A percentile compares a stretch with the other conserved stretches of the same genome.
These are phyloP conservation scores for Hemistola chrysoprasaria DNA, from an alignment of 2,888 invertebrate species.

Conservation along the genomic window DNA sequence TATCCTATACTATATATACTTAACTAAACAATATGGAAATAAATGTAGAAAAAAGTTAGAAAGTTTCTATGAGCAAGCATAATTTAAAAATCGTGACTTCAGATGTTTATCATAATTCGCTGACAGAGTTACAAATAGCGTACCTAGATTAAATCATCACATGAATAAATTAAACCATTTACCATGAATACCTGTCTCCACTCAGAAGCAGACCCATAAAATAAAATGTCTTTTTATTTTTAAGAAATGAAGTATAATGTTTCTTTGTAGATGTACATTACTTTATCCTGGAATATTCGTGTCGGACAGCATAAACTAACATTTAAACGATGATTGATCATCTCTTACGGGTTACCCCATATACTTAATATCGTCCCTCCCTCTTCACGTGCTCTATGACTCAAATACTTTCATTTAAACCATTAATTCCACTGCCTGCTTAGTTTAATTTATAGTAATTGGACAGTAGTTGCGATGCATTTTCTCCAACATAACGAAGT, in stretches of 20 bases:
- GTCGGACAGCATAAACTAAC: neutral
- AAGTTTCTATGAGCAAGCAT: slow-evolving; percentile 35
- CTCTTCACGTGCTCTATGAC: slow-evolving; percentile 2
- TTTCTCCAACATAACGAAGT: slow-evolving; percentile 11
- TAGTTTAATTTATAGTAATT: slow-evolving; percentile 8
- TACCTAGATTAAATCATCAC: slow-evolving; percentile 19
- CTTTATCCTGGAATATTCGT: too few species aligned
- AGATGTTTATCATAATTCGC: slow-evolving; percentile 41
- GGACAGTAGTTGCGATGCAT: neutral
- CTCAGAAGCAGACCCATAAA: too few species aligned
- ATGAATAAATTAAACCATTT: slow-evolving; percentile 7
- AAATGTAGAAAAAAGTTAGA: slow-evolving; percentile 33
- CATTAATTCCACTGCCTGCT: slow-evolving; percentile 6
- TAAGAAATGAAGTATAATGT: too few species aligned
- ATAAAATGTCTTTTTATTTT: too few species aligned
- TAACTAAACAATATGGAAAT: too few species aligned
- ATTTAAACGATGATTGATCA: slow-evolving; percentile 17
- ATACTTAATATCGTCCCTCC: slow-evolving; percentile 11
- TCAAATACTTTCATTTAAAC: slow-evolving; percentile 4
- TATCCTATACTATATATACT: too few species aligned
- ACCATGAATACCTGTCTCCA: too few species aligned
- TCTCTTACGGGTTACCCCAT: slow-evolving; percentile 19
- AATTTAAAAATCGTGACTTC: slow-evolving; percentile 45
- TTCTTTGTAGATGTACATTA: too few species aligned
- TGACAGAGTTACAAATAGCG: slow-evolving; percentile 14